Evolutionary conservation across 1,140 invertebrate genomes (phyloP), one percentile per base, ranked within the genome.

Genomic region (Drosophila pallidifrons): DNA sequence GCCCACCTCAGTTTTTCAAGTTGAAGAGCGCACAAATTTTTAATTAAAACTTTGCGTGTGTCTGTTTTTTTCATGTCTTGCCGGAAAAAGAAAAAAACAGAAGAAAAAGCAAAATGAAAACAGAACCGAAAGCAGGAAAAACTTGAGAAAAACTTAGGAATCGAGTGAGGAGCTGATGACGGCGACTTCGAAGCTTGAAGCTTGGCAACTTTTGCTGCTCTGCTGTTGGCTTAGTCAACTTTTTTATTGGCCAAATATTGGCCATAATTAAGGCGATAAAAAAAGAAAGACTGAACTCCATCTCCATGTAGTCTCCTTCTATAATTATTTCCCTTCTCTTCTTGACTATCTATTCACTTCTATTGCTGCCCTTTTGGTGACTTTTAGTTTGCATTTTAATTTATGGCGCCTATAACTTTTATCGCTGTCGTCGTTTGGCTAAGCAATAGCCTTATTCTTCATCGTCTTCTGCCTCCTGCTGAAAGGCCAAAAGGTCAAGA

Each of bases 361-460:
- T 59, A 10, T 60, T 49, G 20, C 16, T 32, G 43, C 28, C 46
- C 46, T 47, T 70, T 49, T 47, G 60, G 25, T 55, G 69, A 71
- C 76, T 80, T 88, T 82, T 87, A 88, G 88, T 88, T 87, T 87
- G 83, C 83, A 87, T 87, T 87, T 83, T 83, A 87, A 87, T 87
- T 87, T 87, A 87, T 88, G 80, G 66, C 74, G 83, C 73, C 85
- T 78, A 83, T 87, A 87, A 88, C 83, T 88, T 88, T 87, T 87
- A 87, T 87, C 83, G 79, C 25, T 41, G 79, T 30, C 41, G 49
- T 64, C 67, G 52, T 72, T 63, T 49, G 43, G 15, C 35, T 15
- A 5, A 58, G 63, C 0, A n/a, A 49, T 35, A 7, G 54, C 25
- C 30, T 51, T 25, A 13, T 3, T 3, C 30, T 3, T 3, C 30